Evolutionary conservation across 2,113 vertebrate species (phyloP).

Genomic region (Xenopus borealis): DNA sequence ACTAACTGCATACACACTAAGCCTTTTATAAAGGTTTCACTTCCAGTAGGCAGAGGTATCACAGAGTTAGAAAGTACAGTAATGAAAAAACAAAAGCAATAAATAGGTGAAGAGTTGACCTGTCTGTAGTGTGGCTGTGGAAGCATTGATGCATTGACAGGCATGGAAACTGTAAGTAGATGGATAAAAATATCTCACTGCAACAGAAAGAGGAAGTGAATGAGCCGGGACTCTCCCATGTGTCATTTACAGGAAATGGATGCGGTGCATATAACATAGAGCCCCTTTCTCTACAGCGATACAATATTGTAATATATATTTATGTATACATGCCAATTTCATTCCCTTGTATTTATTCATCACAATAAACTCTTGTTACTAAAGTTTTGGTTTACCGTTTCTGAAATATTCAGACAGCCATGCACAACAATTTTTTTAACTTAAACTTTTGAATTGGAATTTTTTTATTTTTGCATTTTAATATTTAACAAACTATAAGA

Average conservation of each 20-base stretch:
- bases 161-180: background rate
- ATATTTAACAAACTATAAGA: too few relatives aligned
- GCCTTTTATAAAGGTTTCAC: background rate
- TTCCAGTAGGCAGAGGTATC: background rate
- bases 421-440: too few relatives aligned
- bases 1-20: background rate
- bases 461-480: too few relatives aligned
- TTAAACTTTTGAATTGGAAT: too few relatives aligned
- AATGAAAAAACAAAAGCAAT: background rate
- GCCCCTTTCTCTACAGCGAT: background rate
- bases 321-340: constrained; percentile 27
- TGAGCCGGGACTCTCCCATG: constrained; percentile 10
- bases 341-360: constrained; percentile 43
- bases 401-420: background rate
- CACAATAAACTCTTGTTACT: constrained; percentile 42
- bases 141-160: background rate
- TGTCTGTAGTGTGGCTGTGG: background rate
- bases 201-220: background rate
- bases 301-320: constrained; percentile 36
- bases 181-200: background rate
- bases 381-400: constrained; percentile 2
- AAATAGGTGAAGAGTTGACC: background rate
- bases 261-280: constrained; percentile 11
- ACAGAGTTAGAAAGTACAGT: background rate
- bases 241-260: constrained; percentile 2